phyloP scores from a whole-genome alignment of 2,888 invertebrate species.

The Drosophila limbata region DNA sequence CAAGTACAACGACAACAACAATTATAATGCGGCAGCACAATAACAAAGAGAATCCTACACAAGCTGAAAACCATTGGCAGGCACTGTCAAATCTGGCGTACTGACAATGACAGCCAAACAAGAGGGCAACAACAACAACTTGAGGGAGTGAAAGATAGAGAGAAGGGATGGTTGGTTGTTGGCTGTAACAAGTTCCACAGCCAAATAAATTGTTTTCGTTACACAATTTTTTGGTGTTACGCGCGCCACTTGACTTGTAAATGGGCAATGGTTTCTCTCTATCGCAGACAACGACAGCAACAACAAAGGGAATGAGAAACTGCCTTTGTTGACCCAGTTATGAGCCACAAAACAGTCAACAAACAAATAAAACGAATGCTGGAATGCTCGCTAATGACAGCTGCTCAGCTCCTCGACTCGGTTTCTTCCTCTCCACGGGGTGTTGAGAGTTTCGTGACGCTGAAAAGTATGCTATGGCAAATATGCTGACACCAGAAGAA shows the following conservation, averaged over 20 bases:
- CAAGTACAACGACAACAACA: conserved; percentile 16
- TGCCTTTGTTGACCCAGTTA: conserved; percentile 74
- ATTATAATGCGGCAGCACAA: conserved; percentile 13
- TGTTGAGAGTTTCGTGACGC: conserved; percentile 28
- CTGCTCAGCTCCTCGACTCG: conserved; percentile 47
- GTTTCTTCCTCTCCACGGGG: background rate
- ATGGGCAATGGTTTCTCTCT: conserved; percentile 54
- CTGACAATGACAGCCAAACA: conserved; percentile 65
- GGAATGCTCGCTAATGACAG: conserved; percentile 71
- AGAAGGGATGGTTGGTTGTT: background rate
- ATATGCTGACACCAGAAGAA: conserved; percentile 68
- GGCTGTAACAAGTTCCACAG: conserved; percentile 52
- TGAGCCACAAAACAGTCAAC: conserved; percentile 73
- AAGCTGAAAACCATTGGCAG: conserved; percentile 60
- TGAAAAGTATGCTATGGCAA: conserved; percentile 73
- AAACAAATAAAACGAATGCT: conserved; percentile 59
- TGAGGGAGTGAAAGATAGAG: too few species aligned
- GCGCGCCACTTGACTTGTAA: conserved; percentile 77
- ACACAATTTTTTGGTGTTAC: conserved; percentile 76
- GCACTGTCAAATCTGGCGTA: conserved; percentile 72
- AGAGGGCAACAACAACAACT: background rate
- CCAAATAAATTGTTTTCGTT: conserved; percentile 77
- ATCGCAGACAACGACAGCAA: conserved; percentile 8
- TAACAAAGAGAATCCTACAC: conserved; percentile 11
- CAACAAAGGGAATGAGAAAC: background rate